Evolutionary conservation across 2,797 vertebrate genomes (phyloP).

Genomic region (Sphenodon punctatus): DNA sequence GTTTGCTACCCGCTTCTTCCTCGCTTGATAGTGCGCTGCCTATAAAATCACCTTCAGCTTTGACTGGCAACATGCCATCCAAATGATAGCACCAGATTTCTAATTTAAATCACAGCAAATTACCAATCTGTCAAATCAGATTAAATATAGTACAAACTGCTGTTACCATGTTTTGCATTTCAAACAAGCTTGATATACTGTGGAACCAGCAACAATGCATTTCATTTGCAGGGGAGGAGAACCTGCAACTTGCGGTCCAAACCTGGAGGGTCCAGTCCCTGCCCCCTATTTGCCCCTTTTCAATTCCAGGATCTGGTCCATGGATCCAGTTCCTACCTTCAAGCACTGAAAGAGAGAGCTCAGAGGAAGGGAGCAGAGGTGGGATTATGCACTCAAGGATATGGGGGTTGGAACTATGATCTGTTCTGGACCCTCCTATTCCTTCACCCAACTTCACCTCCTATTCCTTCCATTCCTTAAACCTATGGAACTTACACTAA

Average conservation of each 20-base stretch:
- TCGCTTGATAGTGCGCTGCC: accelerated
- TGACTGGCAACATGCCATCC: background rate
- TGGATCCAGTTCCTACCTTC: too few relatives aligned
- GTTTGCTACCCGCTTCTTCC: background rate
- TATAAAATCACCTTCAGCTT: background rate
- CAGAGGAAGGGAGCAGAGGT: too few relatives aligned
- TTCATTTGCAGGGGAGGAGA: background rate
- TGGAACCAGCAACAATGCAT: background rate
- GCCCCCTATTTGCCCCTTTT: too few relatives aligned
- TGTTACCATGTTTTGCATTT: background rate
- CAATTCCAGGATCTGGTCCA: too few relatives aligned
- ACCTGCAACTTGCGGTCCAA: background rate
- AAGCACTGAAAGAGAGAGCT: too few relatives aligned
- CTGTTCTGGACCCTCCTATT: too few relatives aligned
- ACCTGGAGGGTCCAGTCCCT: too few relatives aligned
- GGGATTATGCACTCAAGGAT: too few relatives aligned
- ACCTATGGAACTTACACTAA: too few relatives aligned
- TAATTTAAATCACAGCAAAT: background rate
- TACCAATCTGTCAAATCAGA: background rate
- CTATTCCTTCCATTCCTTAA: too few relatives aligned
- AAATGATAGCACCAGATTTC: background rate
- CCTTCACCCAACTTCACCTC: too few relatives aligned
- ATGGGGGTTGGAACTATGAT: too few relatives aligned
- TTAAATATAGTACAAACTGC: background rate
- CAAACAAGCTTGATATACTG: background rate